These are phyloP conservation scores for Coreoperca whiteheadi DNA, from an alignment of 2,113 vertebrate species.

Conservation along the genomic window DNA sequence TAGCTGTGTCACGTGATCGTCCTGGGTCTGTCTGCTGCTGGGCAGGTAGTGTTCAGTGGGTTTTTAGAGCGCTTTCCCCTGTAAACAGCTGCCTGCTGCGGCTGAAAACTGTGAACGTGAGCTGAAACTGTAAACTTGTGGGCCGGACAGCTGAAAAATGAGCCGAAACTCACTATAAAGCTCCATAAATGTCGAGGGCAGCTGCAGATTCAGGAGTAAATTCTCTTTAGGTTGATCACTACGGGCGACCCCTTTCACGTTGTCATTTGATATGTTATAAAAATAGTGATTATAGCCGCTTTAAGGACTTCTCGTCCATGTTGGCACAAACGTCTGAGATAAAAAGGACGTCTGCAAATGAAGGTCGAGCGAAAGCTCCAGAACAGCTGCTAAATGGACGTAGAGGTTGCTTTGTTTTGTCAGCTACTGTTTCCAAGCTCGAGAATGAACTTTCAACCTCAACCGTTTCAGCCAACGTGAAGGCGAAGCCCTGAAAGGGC, in stretches of 20 bases:
- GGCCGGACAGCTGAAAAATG: neutral
- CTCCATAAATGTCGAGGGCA: neutral
- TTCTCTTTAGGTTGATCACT: neutral
- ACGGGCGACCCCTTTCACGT: neutral
- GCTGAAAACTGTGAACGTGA: neutral
- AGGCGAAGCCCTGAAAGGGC: neutral
- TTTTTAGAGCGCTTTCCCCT: no score
- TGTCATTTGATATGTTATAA: neutral
- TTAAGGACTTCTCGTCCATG: neutral
- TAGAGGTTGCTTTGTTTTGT: no score
- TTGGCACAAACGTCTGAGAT: neutral
- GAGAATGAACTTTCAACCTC: neutral
- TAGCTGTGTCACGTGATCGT: neutral
- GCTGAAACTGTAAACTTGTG: neutral
- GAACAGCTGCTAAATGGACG: neutral
- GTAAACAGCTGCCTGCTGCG: no score
- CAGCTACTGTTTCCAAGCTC: neutral
- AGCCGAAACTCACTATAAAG: neutral
- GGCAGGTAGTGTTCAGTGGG: no score
- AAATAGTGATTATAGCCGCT: neutral
- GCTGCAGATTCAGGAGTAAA: neutral
- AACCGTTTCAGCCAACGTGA: neutral
- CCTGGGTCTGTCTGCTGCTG: no score
- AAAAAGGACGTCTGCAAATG: neutral
- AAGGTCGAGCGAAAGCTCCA: neutral